Base-by-base conservation (phyloP, 2,888 invertebrate species). In the Eurytoma californica region DNA sequence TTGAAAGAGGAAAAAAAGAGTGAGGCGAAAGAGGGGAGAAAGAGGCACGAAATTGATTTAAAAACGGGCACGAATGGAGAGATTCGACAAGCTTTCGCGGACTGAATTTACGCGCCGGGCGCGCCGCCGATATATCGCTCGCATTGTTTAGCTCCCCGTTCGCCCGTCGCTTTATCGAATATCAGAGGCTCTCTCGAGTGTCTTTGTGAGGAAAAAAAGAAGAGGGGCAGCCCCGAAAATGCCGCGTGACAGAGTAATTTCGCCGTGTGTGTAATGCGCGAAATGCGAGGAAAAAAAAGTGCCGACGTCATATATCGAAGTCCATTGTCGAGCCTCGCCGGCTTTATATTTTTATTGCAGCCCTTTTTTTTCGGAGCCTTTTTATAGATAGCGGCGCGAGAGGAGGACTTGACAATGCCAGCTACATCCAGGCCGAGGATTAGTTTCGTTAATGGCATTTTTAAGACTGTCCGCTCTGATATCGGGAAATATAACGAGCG, bases 401-500 rank as follows among this genome's bases (percentile, higher is more conserved):
- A 30, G 39, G 39, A 61, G 30, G 30, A 61, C 63, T 39, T 39
- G 63, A 63, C 47, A 63, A 30, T 28, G 28, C 24, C 3, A 3
- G 3, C 18, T n/a, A 16, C 20, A 57, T 2, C 63, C 30, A n/a
- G 39, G 39, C 39, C 47, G 63, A 7, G 63, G 58, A 68, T 63
- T 58, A 70, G 20, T 61, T 72, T 72, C 61, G 47, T 28, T 73
- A 63, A 72, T 63, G 55, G 63, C 63, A 61, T 55, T 72, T 72
- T 72, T 39, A 39, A 39, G 39, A 39, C 39, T 39, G 39, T 39
- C 39, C 7, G 7, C 39, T 39, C 39, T 3, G 39, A 39, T 39
- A 39, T 39, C 7, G 39, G 39, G 3, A 47, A 18, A 20, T 24
- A 3, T 3, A 14, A 47, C 12, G 47, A 18, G 51, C n/a, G 24